Base-by-base conservation (phyloP, 2,113 vertebrate genomes). In the Isichthys henryi region DNA sequence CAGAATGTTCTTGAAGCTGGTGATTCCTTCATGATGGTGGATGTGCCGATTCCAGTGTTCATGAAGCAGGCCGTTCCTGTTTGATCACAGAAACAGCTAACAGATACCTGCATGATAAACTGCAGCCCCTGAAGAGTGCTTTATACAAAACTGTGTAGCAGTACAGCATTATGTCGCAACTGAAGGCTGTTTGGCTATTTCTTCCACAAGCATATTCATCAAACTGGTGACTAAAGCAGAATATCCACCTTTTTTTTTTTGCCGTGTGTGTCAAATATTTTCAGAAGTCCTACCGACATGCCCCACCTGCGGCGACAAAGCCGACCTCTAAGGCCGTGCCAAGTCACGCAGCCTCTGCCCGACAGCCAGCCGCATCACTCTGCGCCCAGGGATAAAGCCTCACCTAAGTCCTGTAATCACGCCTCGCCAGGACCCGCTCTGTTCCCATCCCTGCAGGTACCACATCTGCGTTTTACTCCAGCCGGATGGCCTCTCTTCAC, bases 291-390 rank as follows among this genome's bases (percentile, higher is more conserved):
- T 27, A 21, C n/a, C 7, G 35, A 35, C 31, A 19, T 35, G 17
- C 52, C 52, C 9, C 88, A 35, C 88, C 49, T 4, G 35, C 27
- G 74, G 50, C 46, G n/a, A 10, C n/a, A 70, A 52, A 50, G 23
- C 45, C 27, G 50, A 82, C 10, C 49, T 23, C 15, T 56, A 43
- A 31, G 31, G 45, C 39, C 19, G 19, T 21, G 74, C 85, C 85
- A 87, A 87, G 50, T 87, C 85, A 52, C 48, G 85, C 50, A 35
- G 49, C 85, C 49, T 11, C 46, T 86, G 85, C 85, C 27, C 50
- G 27, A 52, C 50, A 21, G 85, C 49, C 49, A 87, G 85, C 19
- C 0, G 13, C 3, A 6, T 2, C 3, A 50, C 1, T 31, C 49
- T 9, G 31, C 19, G 6, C 48, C 1, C 74, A 0, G 74, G 74